Base-by-base conservation (phyloP, 2,888 invertebrate species). In the Heteromurus nitidus region DNA sequence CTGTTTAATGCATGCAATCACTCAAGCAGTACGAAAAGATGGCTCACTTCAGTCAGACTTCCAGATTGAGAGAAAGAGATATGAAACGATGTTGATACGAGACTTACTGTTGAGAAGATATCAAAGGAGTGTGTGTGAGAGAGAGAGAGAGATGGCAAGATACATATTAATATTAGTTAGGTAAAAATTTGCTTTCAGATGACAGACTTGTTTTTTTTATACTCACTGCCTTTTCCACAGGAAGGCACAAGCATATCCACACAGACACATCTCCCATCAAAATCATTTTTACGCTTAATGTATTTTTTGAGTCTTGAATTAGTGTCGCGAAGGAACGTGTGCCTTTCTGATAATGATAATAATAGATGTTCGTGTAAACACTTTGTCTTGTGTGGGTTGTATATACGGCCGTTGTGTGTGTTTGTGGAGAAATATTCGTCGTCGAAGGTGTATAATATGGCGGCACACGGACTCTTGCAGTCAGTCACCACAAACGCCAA, bases 11-110 rank as follows among this genome's bases (percentile, higher is more conserved):
- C 53, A 73, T 74, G 74, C 60, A 68, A 80, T 80, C 73, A 62
- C 74, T 80, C 68, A 74, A 68, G 68, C 80, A 55, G 50, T 62
- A 22, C 68, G 50, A 65, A 62, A 69, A 74, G 79, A 80, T 73
- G 72, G 60, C 68, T 80, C 68, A 68, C 68, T 80, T 73, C 28
- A 74, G 72, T 67, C 68, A 67, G 31, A 62, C 50, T 60, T 58
- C 58, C 28, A 36, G 36, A 36, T n/a, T n/a, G n/a, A n/a, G n/a
- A n/a, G n/a, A n/a, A 36, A 13, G 13, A 36, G 36, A 36, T 9
- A 36, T 5, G 13, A 36, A 13, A 36, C 36, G 36, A 13, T 36
- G 5, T 36, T 13, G 36, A 36, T 36, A 36, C 13, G 7, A 36
- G 36, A 36, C 7, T 9, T 5, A 36, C 36, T 13, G 13, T 9